These are phyloP conservation scores for Hafferia zeledoni DNA, from an alignment of 2,797 vertebrate genomes.

Conservation along the genomic window DNA sequence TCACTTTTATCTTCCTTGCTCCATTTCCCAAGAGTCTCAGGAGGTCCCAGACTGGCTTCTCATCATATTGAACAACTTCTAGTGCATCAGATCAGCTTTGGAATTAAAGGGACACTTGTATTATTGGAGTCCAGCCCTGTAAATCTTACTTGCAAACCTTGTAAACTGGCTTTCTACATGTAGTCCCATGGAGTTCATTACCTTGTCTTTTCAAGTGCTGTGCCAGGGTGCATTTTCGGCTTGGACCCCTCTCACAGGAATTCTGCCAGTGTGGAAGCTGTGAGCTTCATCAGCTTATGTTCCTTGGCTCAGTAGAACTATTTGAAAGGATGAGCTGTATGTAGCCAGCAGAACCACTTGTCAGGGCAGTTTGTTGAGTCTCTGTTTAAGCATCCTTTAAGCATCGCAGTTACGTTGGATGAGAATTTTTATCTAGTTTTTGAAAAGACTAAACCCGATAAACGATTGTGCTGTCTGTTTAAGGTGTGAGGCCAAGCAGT, in stretches of 20 bases:
- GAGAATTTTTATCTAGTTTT: not conserved
- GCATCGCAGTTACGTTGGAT: not conserved
- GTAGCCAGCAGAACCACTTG: not conserved
- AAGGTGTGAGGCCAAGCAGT: not conserved
- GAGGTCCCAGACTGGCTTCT: not conserved
- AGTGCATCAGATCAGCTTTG: not conserved
- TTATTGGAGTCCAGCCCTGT: not conserved
- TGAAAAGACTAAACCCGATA: not conserved
- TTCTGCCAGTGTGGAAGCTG: not conserved
- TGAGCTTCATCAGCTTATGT: not conserved
- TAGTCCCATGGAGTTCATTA: not conserved
- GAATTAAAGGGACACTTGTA: not conserved
- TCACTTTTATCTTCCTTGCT: not conserved
- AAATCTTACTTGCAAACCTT: not conserved
- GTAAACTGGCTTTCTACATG: not conserved
- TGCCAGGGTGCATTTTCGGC: not conserved
- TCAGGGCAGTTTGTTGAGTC: not conserved
- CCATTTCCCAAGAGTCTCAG: not conserved
- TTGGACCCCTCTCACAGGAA: not conserved
- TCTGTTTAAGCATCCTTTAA: not conserved
- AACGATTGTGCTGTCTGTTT: not conserved
- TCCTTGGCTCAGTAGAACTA: not conserved
- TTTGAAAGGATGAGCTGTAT: not conserved
- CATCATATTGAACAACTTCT: not conserved
- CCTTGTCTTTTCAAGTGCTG: not conserved